Percentiles rank a stretch among this genome's conserved stretches.
Conservation (phyloP, 2,113 vertebrate genomes). For the Phrynocephalus versicolor region DNA sequence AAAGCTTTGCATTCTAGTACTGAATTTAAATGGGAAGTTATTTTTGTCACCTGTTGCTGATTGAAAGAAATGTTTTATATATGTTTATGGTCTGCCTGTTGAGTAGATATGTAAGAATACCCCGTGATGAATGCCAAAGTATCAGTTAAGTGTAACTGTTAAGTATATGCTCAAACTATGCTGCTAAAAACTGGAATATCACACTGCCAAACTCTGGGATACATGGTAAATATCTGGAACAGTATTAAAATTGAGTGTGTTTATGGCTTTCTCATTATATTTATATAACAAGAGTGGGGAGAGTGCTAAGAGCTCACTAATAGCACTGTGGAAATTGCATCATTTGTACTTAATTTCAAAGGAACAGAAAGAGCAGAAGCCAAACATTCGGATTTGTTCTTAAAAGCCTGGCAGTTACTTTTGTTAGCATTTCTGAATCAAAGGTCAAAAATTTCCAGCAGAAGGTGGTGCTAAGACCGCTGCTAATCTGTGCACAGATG, state of each 20-base stretch:
- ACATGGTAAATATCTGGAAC: slow-evolving; percentile 69
- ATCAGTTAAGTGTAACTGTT: slow-evolving; percentile 56
- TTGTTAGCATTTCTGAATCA: not conserved
- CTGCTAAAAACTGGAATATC: slow-evolving; percentile 51
- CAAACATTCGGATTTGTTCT: not conserved
- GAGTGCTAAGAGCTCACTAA: not conserved
- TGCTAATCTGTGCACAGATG: not conserved
- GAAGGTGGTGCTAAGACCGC: not conserved
- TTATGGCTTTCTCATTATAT: slow-evolving; percentile 38
- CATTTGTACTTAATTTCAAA: slow-evolving; percentile 31
- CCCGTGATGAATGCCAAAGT: slow-evolving; percentile 46
- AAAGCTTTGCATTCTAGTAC: slow-evolving; percentile 55
- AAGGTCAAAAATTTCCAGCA: not conserved
- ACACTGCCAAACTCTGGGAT: slow-evolving; percentile 43
- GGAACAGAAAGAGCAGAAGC: not conserved
- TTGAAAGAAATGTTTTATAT: slow-evolving; percentile 58
- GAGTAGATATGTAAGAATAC: slow-evolving; percentile 50
- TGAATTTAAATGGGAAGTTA: slow-evolving; percentile 47
- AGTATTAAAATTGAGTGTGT: slow-evolving; percentile 29
- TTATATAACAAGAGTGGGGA: slow-evolving; percentile 36
- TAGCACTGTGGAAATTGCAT: slow-evolving; percentile 10
- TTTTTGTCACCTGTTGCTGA: slow-evolving; percentile 53
- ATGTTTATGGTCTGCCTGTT: slow-evolving; percentile 53
- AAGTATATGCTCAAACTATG: slow-evolving; percentile 55
- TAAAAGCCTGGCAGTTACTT: not conserved